Conservation (phyloP, 2,888 invertebrate genomes). For the Apantesis nais region DNA sequence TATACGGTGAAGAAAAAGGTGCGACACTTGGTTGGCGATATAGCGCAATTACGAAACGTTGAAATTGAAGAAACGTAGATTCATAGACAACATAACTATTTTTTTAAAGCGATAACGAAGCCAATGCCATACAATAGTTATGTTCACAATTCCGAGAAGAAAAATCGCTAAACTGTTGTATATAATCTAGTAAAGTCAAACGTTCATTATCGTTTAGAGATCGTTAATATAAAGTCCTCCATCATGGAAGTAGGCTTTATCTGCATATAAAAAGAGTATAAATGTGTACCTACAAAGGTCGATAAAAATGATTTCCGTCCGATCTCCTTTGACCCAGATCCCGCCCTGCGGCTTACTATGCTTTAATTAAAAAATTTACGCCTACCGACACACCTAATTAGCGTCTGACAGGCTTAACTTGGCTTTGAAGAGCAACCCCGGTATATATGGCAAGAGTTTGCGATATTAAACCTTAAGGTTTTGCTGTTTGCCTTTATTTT, state of each 20-base stretch:
- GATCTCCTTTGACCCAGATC: slow-evolving; percentile 43
- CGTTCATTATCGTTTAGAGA: too few species aligned
- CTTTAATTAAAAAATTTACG: slow-evolving; percentile 57
- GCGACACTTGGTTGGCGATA: not conserved
- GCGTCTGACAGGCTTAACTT: slow-evolving; percentile 34
- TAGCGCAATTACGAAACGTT: not conserved
- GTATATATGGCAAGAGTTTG: not conserved
- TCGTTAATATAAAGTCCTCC: not conserved
- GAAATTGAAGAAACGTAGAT: not conserved
- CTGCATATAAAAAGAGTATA: not conserved
- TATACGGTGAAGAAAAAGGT: not conserved
- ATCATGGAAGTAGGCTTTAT: not conserved
- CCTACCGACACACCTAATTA: slow-evolving; percentile 41
- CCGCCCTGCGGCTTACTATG: slow-evolving; percentile 37
- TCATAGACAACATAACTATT: too few species aligned
- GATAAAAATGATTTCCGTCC: slow-evolving; percentile 37
- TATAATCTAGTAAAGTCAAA: too few species aligned
- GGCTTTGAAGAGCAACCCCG: slow-evolving; percentile 4
- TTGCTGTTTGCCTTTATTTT: not conserved
- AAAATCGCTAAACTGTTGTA: too few species aligned
- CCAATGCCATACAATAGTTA: too few species aligned
- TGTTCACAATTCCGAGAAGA: too few species aligned
- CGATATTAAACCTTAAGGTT: not conserved
- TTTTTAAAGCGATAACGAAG: too few species aligned
- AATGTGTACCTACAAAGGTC: slow-evolving; percentile 12